Conservation (phyloP, 1,140 invertebrate species). For the Aricia agestis region DNA sequence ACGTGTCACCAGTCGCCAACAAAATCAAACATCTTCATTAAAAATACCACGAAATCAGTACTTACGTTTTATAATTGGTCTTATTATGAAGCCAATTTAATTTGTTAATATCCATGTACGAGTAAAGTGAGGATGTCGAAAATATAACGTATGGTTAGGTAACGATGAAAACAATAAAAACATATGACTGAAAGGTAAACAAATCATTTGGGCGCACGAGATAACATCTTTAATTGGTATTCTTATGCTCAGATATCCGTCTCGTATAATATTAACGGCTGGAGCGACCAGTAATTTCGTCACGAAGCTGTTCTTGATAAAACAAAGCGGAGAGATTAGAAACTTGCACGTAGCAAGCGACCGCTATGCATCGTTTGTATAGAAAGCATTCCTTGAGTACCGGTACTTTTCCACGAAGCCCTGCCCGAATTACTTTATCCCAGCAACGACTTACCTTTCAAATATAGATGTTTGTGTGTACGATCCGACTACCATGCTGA, state of each 20-base stretch:
- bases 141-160: background rate
- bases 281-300: background rate
- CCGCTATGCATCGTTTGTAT: slow-evolving; percentile 55
- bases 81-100: background rate
- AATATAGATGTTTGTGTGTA: slow-evolving; percentile 67
- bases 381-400: slow-evolving; percentile 65
- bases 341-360: slow-evolving; percentile 66
- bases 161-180: slow-evolving; percentile 2
- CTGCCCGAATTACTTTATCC: slow-evolving; percentile 33
- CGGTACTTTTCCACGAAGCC: slow-evolving; percentile 65
- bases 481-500: slow-evolving; percentile 75
- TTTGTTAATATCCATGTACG: background rate
- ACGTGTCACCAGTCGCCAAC: no score
- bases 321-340: slow-evolving; percentile 34
- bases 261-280: background rate
- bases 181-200: slow-evolving; percentile 6
- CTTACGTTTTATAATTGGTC: no score
- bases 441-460: slow-evolving; percentile 61
- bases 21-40: no score
- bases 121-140: background rate
- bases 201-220: slow-evolving; percentile 1
- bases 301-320: background rate
- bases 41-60: no score
- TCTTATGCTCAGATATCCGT: background rate
- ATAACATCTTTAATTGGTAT: no score